phyloP scores from a whole-genome alignment of 2,888 invertebrate genomes.

The Theretra japonica region DNA sequence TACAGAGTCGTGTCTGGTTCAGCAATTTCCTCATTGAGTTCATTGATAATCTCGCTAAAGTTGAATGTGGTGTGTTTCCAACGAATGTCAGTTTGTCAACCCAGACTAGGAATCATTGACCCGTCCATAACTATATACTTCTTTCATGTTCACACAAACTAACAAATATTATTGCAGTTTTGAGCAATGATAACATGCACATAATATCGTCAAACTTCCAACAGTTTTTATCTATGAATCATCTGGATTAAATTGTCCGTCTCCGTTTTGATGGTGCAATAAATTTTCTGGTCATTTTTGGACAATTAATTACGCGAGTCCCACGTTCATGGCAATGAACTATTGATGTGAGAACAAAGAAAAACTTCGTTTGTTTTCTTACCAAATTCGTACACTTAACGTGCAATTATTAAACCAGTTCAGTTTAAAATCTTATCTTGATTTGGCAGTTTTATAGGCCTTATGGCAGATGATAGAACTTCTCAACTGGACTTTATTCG shows the following conservation, averaged over 20 bases:
- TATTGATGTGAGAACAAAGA: conserved; percentile 6
- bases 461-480: too few species aligned
- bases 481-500: too few species aligned
- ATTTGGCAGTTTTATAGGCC: too few species aligned
- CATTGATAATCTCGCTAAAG: conserved; percentile 12
- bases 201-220: too few species aligned
- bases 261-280: not conserved
- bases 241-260: not conserved
- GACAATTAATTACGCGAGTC: not conserved
- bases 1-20: conserved; percentile 15
- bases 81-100: not conserved
- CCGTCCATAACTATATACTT: too few species aligned
- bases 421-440: not conserved
- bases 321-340: conserved; percentile 6
- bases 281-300: not conserved
- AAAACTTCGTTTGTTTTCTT: not conserved
- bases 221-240: too few species aligned
- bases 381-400: not conserved
- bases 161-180: too few species aligned
- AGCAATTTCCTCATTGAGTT: conserved; percentile 26
- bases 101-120: not conserved
- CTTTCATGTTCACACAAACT: too few species aligned
- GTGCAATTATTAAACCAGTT: not conserved
- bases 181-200: too few species aligned
- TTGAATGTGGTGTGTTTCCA: not conserved